phyloP scores from a whole-genome alignment of 64 coral and sea anemone genomes.

The Exaiptasia diaphana region DNA sequence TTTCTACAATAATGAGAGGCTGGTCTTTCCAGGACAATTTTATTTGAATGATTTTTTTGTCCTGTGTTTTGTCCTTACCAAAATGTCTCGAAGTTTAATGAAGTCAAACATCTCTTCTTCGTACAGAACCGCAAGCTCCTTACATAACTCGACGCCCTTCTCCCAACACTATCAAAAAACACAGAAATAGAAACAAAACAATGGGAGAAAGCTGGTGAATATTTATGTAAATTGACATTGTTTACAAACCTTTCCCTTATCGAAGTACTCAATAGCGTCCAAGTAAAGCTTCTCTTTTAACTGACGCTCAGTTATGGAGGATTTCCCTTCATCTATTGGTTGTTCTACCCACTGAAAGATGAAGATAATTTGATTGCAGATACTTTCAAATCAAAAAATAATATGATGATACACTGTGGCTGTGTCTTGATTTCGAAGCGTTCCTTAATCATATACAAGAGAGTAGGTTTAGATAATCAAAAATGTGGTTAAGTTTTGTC shows the following conservation, averaged over 20 bases:
- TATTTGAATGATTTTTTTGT: too few species aligned
- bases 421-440: too few species aligned
- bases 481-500: too few species aligned
- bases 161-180: slow-evolving; percentile 75
- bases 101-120: slow-evolving; percentile 70
- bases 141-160: slow-evolving; percentile 84
- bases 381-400: not conserved
- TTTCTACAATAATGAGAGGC: too few species aligned
- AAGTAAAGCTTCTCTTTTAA: slow-evolving; percentile 93
- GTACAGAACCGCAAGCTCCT: slow-evolving; percentile 70
- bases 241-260: slow-evolving; percentile 75
- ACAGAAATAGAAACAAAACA: not conserved
- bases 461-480: not conserved
- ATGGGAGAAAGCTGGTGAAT: not conserved
- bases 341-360: slow-evolving; percentile 69
- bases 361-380: not conserved
- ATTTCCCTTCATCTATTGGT: slow-evolving; percentile 34
- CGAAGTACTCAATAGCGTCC: slow-evolving; percentile 74
- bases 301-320: slow-evolving; percentile 55
- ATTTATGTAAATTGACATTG: not conserved
- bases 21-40: too few species aligned
- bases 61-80: slow-evolving; percentile 51
- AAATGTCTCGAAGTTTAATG: slow-evolving; percentile 73
- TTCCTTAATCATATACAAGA: not conserved
- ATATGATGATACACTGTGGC: not conserved